phyloP scores from a whole-genome alignment of 2,113 vertebrate species.

The Scatophagus argus region DNA sequence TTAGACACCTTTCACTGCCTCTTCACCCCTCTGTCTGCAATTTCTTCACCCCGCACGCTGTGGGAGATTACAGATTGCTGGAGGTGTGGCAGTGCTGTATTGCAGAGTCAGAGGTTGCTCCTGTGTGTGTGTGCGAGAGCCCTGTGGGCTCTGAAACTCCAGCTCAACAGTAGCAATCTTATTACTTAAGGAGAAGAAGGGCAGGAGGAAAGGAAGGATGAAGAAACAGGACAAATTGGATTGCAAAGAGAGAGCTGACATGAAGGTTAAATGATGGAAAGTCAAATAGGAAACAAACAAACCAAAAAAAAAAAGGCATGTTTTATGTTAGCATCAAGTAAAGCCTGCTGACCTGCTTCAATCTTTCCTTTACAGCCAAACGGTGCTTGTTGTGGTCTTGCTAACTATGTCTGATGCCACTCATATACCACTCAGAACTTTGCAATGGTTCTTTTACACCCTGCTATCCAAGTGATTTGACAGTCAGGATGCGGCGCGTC shows the following conservation, averaged over 20 bases:
- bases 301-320: not conserved
- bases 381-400: not conserved
- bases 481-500: conserved; percentile 9
- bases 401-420: conserved; percentile 16
- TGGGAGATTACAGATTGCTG: conserved; percentile 68
- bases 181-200: conserved; percentile 68
- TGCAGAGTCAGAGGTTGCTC: conserved; percentile 52
- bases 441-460: conserved; percentile 36
- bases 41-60: conserved; percentile 41
- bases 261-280: conserved; percentile 25
- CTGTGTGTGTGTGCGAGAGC: not conserved
- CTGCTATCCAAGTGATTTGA: conserved; percentile 39
- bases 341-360: conserved; percentile 13
- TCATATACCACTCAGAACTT: conserved; percentile 21
- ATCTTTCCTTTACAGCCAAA: conserved; percentile 3
- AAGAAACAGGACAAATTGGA: conserved; percentile 66
- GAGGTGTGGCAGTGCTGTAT: conserved; percentile 64
- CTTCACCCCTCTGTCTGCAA: conserved; percentile 40
- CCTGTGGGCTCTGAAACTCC: conserved; percentile 39
- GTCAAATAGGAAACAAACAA: conserved; percentile 5
- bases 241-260: conserved; percentile 43
- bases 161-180: conserved; percentile 72
- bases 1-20: conserved; percentile 51
- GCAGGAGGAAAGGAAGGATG: conserved; percentile 47
- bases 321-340: conserved; percentile 9